Evolutionary conservation across 2,888 invertebrate genomes (phyloP).

Genomic region (Geophilus truncorum): DNA sequence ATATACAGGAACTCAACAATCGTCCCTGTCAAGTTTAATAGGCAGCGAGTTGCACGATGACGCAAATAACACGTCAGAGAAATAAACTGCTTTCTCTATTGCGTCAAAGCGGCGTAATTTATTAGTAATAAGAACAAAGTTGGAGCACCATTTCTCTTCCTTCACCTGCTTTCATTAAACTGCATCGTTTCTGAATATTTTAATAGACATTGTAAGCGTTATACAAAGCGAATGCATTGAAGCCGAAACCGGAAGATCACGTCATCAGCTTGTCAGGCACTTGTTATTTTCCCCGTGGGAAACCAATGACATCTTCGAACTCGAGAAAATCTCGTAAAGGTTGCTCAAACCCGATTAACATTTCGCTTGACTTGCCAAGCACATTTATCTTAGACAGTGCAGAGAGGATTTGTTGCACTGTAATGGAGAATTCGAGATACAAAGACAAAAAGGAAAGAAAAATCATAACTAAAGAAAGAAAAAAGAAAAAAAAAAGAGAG

Average conservation of each 20-base stretch:
- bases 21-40: neutral
- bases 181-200: neutral
- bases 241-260: neutral
- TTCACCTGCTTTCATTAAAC: neutral
- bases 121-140: neutral
- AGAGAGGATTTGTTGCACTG: neutral
- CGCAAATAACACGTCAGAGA: neutral
- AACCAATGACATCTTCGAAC: conserved; percentile 1
- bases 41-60: neutral
- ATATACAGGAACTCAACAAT: neutral
- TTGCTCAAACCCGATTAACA: neutral
- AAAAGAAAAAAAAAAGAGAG: neutral
- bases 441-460: no score
- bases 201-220: neutral
- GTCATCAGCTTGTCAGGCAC: neutral
- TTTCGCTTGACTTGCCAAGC: neutral
- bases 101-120: neutral
- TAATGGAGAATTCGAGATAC: no score
- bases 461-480: neutral
- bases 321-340: conserved; percentile 7
- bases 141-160: neutral
- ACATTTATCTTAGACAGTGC: neutral
- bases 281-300: conserved; percentile 10
- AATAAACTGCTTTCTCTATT: neutral
- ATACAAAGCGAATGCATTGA: neutral